Percentiles rank a stretch among this genome's conserved stretches.
Evolutionary conservation across 2,888 invertebrate species (phyloP).

Genomic region (Troglohyphantes excavatus): DNA sequence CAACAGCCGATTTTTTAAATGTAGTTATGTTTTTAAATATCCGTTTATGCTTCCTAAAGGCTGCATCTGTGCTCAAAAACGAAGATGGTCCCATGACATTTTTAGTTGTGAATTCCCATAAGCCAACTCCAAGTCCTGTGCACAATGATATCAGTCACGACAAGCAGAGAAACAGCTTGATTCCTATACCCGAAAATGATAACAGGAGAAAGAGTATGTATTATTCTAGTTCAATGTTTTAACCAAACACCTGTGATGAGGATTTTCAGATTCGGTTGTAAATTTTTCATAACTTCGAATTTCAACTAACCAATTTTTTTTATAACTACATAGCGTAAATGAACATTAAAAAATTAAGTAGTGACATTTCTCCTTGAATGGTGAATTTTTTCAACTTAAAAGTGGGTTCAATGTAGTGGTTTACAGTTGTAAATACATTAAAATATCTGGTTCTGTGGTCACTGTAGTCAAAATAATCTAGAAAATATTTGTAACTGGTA

Average conservation of each 20-base stretch:
- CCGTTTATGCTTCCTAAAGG: slow-evolving; percentile 84
- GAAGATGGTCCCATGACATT: slow-evolving; percentile 87
- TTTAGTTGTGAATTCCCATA: slow-evolving; percentile 78
- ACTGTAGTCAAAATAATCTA: no score
- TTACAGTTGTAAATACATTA: no score
- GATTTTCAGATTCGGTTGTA: background rate
- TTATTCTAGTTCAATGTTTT: background rate
- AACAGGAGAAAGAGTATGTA: slow-evolving; percentile 47
- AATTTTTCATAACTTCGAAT: no score
- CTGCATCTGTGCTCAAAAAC: slow-evolving; percentile 91
- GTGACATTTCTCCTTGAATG: background rate
- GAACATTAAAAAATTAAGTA: background rate
- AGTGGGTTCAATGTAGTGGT: no score
- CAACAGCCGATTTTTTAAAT: background rate
- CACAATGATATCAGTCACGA: slow-evolving; percentile 70
- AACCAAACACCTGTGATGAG: background rate
- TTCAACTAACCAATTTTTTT: background rate
- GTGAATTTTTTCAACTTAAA: no score
- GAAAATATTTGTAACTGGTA: no score
- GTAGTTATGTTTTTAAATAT: background rate
- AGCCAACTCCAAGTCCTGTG: slow-evolving; percentile 63
- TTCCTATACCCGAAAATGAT: slow-evolving; percentile 39
- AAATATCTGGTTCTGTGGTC: no score
- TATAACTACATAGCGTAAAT: no score
- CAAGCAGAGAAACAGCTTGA: slow-evolving; percentile 62